A percentile compares a stretch with the other conserved stretches of the same genome.
phyloP scores from a whole-genome alignment of 2,888 invertebrate genomes.

The Calephelis perditalis region DNA sequence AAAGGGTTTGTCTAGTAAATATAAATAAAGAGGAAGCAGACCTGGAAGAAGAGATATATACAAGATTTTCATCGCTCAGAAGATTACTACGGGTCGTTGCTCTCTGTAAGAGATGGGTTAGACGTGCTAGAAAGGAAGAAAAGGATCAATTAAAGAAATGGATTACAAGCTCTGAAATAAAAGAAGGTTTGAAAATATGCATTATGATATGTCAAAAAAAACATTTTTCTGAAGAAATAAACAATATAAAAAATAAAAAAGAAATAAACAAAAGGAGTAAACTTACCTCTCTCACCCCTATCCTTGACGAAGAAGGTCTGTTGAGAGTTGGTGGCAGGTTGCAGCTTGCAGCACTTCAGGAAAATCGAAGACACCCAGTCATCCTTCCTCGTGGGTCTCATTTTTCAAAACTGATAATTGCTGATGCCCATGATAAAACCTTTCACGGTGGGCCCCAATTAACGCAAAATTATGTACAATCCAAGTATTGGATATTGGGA shows the following conservation, averaged over 20 bases:
- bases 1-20: neutral
- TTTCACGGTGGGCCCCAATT: conserved; percentile 32
- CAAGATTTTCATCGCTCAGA: conserved; percentile 24
- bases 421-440: conserved; percentile 30
- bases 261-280: conserved; percentile 11
- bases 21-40: neutral
- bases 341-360: conserved; percentile 7
- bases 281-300: conserved; percentile 13
- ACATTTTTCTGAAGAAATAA: conserved; percentile 12
- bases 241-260: conserved; percentile 1
- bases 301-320: conserved; percentile 15
- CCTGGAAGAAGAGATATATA: conserved; percentile 14
- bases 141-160: neutral
- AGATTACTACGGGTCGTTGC: conserved; percentile 24
- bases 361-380: conserved; percentile 19
- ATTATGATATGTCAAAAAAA: conserved; percentile 8
- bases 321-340: conserved; percentile 20
- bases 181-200: conserved; percentile 12
- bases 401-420: conserved; percentile 23
- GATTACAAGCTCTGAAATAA: conserved; percentile 2
- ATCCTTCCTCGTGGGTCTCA: conserved; percentile 17
- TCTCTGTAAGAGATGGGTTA: conserved; percentile 22
- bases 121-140: neutral
- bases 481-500: conserved; percentile 26
- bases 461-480: conserved; percentile 25